phyloP scores from a whole-genome alignment of 2,888 invertebrate species.

The Mythimna loreyi region DNA sequence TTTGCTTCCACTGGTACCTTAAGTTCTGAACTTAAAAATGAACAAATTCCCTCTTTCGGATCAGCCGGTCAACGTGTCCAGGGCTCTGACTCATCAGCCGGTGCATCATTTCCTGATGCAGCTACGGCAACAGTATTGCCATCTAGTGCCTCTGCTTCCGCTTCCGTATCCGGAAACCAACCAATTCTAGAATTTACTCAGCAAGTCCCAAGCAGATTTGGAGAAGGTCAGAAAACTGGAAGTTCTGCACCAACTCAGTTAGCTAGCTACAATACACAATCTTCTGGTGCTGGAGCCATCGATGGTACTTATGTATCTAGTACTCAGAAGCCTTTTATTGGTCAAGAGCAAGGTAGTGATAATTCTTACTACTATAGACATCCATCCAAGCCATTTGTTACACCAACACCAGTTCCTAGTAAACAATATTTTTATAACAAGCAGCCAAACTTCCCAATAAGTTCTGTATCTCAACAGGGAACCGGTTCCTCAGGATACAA shows the following conservation, averaged over 20 bases:
- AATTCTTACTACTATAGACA: constrained; percentile 79
- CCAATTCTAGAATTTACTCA: constrained; percentile 9
- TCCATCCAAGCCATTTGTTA: constrained; percentile 75
- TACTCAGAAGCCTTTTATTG: constrained; percentile 66
- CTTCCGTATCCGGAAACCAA: constrained; percentile 21
- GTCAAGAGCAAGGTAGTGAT: constrained; percentile 69
- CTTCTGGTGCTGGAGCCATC: constrained; percentile 5
- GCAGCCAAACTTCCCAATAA: constrained; percentile 32
- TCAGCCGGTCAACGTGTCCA: constrained; percentile 15
- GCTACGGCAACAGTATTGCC: constrained; percentile 29
- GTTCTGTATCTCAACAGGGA: constrained; percentile 46
- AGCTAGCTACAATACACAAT: constrained; percentile 1
- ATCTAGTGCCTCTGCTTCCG: constrained; percentile 30
- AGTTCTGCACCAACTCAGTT: constrained; percentile 15
- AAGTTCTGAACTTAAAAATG: constrained; percentile 65
- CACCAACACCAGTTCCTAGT: constrained; percentile 46
- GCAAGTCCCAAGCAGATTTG: constrained; percentile 40
- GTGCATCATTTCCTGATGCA: constrained; percentile 22
- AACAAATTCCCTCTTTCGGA: constrained; percentile 55
- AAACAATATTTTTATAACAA: constrained; percentile 23
- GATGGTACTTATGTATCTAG: constrained; percentile 20
- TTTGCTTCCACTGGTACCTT: constrained; percentile 58
- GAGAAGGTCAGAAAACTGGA: constrained; percentile 25
- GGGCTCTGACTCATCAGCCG: constrained; percentile 29
- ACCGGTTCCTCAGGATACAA: constrained; percentile 58